Conservation (phyloP, 2,797 vertebrate genomes). For the Meda fulgida region DNA sequence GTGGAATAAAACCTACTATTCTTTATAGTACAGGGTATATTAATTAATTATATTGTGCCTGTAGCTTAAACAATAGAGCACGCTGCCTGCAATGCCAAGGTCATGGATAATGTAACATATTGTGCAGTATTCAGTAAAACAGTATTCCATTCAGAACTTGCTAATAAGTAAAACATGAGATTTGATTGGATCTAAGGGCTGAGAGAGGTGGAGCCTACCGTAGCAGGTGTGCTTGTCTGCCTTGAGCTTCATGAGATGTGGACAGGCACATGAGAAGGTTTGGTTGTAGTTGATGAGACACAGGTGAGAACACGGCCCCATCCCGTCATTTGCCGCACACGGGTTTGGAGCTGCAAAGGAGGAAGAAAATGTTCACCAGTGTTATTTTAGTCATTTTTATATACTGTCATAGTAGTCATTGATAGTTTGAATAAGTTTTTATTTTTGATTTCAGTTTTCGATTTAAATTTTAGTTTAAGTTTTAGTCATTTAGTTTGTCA, state of each 20-base stretch:
- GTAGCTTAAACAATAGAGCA: not conserved
- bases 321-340: constrained; percentile 86
- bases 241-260: constrained; percentile 96
- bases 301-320: constrained; percentile 91
- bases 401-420: not conserved
- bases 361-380: not conserved
- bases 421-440: no score
- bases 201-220: constrained; percentile 72
- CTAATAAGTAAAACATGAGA: not conserved
- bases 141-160: not conserved
- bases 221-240: constrained; percentile 90
- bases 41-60: not conserved
- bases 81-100: not conserved
- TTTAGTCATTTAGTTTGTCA: not conserved
- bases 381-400: not conserved
- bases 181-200: not conserved
- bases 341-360: constrained; percentile 88
- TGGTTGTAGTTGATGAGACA: constrained; percentile 99
- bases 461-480: not conserved
- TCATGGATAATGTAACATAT: not conserved
- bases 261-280: constrained; percentile 92
- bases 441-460: not conserved
- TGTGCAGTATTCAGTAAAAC: not conserved
- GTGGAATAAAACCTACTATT: not conserved
- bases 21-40: not conserved